These are phyloP conservation scores for Lepilemur septentrionalis DNA, from an alignment of 2,797 vertebrate genomes.

Conservation along the genomic window DNA sequence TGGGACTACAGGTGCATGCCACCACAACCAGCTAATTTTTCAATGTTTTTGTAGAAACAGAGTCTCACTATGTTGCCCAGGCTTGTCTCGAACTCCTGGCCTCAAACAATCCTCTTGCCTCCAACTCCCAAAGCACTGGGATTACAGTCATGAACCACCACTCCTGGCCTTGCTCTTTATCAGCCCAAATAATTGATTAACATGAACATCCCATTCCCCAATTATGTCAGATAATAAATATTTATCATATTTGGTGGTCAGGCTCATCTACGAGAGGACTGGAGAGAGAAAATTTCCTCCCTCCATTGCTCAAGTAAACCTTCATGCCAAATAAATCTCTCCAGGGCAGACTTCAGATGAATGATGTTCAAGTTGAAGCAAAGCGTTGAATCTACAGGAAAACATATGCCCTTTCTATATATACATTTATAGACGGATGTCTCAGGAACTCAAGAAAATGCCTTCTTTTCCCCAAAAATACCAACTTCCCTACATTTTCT, in stretches of 20 bases:
- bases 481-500: not conserved
- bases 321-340: not conserved
- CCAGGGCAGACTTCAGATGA: not conserved
- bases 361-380: not conserved
- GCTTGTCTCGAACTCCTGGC: not conserved
- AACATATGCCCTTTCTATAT: not conserved
- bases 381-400: not conserved
- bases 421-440: not conserved
- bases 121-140: not conserved
- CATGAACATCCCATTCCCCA: not conserved
- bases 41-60: not conserved
- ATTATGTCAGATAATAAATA: not conserved
- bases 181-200: not conserved
- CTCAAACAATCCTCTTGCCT: not conserved
- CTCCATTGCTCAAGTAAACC: not conserved
- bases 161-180: not conserved
- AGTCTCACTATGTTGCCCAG: not conserved
- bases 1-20: not conserved
- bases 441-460: constrained; percentile 22
- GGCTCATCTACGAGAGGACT: not conserved
- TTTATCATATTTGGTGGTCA: not conserved
- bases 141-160: not conserved
- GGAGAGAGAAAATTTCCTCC: not conserved
- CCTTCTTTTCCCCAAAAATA: not conserved
- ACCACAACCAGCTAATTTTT: not conserved